A percentile compares a stretch with the other conserved stretches of the same genome.
Evolutionary conservation across 1,140 invertebrate genomes (phyloP).

Genomic region (Magallana angulata): DNA sequence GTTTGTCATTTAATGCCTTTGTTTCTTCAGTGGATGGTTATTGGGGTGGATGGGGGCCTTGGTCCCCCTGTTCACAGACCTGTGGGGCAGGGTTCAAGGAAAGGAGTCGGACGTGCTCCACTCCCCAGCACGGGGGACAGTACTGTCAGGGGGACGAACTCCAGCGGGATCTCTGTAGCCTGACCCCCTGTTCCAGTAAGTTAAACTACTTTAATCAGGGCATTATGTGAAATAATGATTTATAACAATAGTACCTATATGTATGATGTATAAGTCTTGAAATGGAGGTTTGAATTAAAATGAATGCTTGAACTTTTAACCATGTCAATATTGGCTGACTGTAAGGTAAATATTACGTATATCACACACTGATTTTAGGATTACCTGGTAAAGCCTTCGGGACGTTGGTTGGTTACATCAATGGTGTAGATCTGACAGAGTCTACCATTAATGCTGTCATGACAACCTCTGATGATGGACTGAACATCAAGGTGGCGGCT

Average conservation of each 20-base stretch:
- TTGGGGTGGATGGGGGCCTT: conserved; percentile 74
- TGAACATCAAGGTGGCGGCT: conserved; percentile 65
- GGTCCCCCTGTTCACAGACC: conserved; percentile 73
- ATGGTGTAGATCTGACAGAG: conserved; percentile 73
- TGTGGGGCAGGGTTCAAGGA: conserved; percentile 65
- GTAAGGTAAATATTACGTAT: too few relatives aligned
- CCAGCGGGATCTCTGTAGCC: conserved; percentile 68
- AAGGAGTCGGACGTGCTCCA: conserved; percentile 66
- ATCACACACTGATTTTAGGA: conserved; percentile 54
- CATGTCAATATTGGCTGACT: too few relatives aligned
- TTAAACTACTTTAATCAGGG: not conserved
- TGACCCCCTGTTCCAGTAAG: conserved; percentile 71
- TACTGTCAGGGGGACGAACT: conserved; percentile 69
- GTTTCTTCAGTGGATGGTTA: conserved; percentile 70
- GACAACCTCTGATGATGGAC: conserved; percentile 59
- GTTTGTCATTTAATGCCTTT: too few relatives aligned
- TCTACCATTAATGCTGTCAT: conserved; percentile 68
- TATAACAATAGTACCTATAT: too few relatives aligned
- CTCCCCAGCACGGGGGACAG: conserved; percentile 69
- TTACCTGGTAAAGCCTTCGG: conserved; percentile 68
- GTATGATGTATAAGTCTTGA: too few relatives aligned
- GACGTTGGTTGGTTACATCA: conserved; percentile 76
- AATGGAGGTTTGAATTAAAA: too few relatives aligned
- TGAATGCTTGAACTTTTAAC: too few relatives aligned
- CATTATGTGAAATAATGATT: too few relatives aligned